Conservation (phyloP, 2,113 vertebrate genomes). For the Syngnathus floridae region DNA sequence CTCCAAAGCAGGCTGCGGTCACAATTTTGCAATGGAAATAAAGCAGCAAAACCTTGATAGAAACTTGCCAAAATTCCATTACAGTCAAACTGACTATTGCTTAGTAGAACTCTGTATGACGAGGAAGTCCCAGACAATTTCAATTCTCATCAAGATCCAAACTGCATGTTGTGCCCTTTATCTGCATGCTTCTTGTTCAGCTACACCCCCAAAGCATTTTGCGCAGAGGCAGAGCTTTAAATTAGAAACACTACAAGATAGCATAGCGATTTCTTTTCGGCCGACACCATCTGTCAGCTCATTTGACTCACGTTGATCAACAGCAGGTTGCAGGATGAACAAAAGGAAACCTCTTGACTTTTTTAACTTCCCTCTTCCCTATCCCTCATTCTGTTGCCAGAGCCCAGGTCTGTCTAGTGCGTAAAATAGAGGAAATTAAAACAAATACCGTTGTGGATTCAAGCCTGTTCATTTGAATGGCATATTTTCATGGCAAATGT, state of each 20-base stretch:
- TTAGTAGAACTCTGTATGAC: not conserved
- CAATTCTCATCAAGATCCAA: not conserved
- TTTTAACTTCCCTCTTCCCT: slow-evolving; percentile 10
- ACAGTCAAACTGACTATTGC: not conserved
- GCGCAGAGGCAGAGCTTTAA: slow-evolving; percentile 6
- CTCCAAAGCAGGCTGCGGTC: not conserved
- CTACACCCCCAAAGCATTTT: not conserved
- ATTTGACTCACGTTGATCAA: slow-evolving; percentile 1
- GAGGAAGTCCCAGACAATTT: not conserved
- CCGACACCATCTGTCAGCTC: slow-evolving; percentile 17
- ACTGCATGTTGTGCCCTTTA: slow-evolving; percentile 1
- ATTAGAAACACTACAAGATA: slow-evolving; percentile 23
- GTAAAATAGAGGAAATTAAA: not conserved
- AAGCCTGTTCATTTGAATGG: not conserved
- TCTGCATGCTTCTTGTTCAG: not conserved
- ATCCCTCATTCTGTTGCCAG: slow-evolving; percentile 23
- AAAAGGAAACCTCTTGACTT: slow-evolving; percentile 19
- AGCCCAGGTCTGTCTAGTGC: slow-evolving; percentile 13
- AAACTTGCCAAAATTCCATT: not conserved
- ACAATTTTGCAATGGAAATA: slow-evolving; percentile 1
- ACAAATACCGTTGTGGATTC: not conserved
- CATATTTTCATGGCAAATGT: not conserved
- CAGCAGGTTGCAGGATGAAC: slow-evolving; percentile 4
- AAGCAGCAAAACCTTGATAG: slow-evolving; percentile 5
- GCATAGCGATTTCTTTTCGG: slow-evolving; percentile 4